phyloP scores from a whole-genome alignment of 2,797 vertebrate species.

The Rhinatrema bivittatum region DNA sequence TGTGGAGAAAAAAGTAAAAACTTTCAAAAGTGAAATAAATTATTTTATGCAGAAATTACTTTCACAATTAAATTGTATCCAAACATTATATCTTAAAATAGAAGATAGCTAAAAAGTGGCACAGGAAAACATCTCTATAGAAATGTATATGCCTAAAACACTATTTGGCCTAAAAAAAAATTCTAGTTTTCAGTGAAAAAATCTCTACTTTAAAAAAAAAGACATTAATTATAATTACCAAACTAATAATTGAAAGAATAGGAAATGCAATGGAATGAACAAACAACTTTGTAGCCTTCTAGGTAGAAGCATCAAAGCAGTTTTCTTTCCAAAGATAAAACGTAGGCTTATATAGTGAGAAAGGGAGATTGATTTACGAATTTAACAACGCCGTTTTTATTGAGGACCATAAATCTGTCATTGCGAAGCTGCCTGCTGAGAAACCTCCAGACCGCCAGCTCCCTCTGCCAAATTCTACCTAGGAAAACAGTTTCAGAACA shows the following conservation, averaged over 20 bases:
- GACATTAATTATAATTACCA: conserved; percentile 22
- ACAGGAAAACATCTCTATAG: too few relatives aligned
- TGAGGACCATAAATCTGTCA: conserved; percentile 88
- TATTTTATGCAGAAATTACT: too few relatives aligned
- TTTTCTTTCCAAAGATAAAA: conserved; percentile 53
- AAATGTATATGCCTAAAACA: too few relatives aligned
- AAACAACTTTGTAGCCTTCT: conserved; percentile 21
- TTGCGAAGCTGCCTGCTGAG: conserved; percentile 49
- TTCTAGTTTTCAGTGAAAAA: too few relatives aligned
- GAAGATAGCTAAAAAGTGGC: too few relatives aligned
- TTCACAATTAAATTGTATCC: too few relatives aligned
- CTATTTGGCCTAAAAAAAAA: too few relatives aligned
- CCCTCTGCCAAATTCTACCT: conserved; percentile 12
- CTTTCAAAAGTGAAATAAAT: too few relatives aligned
- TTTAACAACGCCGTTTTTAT: conserved; percentile 70
- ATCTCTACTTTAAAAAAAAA: background rate
- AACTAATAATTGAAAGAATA: conserved; percentile 38
- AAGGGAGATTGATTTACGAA: conserved; percentile 79
- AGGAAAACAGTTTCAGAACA: conserved; percentile 8
- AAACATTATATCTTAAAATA: too few relatives aligned
- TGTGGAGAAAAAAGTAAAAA: too few relatives aligned
- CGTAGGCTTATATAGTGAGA: conserved; percentile 60
- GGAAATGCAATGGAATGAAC: conserved; percentile 49
- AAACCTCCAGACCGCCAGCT: conserved; percentile 43
- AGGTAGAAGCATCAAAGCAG: conserved; percentile 39